Conservation (phyloP, 1,140 invertebrate genomes). For the Euwallacea similis region DNA sequence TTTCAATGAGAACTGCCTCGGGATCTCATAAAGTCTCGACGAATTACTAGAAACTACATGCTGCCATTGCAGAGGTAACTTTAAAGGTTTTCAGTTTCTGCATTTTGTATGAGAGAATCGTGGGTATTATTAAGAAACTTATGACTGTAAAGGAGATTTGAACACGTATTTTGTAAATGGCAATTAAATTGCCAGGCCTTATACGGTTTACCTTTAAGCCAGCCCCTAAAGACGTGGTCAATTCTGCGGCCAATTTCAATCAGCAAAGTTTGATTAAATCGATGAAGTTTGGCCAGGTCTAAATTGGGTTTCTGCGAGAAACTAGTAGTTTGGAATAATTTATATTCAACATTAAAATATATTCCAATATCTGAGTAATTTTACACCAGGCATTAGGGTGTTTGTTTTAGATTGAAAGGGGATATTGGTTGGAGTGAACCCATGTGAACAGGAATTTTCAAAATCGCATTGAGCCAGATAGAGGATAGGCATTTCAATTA, state of each 20-base stretch:
- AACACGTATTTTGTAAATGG: background rate
- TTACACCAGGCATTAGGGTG: too few species aligned
- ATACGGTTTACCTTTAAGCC: background rate
- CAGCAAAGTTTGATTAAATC: slow-evolving; percentile 19
- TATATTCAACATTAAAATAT: background rate
- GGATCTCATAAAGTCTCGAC: slow-evolving; percentile 11
- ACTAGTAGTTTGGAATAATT: slow-evolving; percentile 1
- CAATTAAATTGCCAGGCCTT: background rate
- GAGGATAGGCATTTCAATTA: too few species aligned
- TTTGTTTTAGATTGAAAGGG: too few species aligned
- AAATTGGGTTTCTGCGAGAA: slow-evolving; percentile 1
- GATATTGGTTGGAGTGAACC: too few species aligned
- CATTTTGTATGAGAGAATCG: background rate
- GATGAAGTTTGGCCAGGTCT: slow-evolving; percentile 9
- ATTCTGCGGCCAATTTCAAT: slow-evolving; percentile 21
- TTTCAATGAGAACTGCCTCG: background rate
- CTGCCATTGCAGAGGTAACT: background rate
- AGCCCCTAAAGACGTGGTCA: slow-evolving; percentile 9
- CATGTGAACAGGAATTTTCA: too few species aligned
- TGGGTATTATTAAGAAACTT: background rate
- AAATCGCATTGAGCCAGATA: too few species aligned
- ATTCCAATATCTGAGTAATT: too few species aligned
- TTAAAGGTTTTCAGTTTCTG: background rate
- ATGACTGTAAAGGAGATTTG: background rate
- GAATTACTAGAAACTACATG: slow-evolving; percentile 4